Evolutionary conservation across 2,113 vertebrate genomes (phyloP).

Genomic region (Pseudopodoces humilis): DNA sequence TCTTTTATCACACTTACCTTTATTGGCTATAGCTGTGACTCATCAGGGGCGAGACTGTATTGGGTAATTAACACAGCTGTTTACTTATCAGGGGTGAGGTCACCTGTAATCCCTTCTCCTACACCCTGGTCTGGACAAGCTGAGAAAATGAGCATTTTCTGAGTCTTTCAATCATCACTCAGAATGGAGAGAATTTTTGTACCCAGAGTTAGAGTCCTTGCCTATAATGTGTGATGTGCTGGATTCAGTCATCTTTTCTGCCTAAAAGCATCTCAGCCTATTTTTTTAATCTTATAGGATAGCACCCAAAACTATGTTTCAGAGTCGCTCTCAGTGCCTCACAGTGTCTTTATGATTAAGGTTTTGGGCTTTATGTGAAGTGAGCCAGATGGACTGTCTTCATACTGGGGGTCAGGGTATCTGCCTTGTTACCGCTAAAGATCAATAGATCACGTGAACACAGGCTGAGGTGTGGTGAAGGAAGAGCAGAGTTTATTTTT

Average conservation of each 20-base stretch:
- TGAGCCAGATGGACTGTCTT: background rate
- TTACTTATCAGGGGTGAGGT: too few species aligned
- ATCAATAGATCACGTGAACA: too few species aligned
- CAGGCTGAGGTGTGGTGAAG: too few species aligned
- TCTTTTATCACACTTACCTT: too few species aligned
- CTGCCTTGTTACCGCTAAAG: too few species aligned
- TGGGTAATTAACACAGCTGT: too few species aligned
- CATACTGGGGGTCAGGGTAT: background rate
- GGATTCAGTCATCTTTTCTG: background rate
- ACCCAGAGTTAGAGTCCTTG: background rate
- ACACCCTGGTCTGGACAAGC: background rate
- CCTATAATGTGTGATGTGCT: fast-evolving
- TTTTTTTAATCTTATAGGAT: background rate
- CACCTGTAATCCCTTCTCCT: too few species aligned
- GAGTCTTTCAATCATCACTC: background rate
- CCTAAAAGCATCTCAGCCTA: background rate
- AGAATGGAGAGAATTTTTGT: background rate
- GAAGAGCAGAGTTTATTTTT: too few species aligned
- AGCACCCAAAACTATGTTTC: background rate
- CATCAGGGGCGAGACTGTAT: too few species aligned
- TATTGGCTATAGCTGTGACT: too few species aligned
- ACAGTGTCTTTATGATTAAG: background rate
- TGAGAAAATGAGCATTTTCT: background rate
- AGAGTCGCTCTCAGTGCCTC: background rate
- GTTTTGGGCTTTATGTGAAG: background rate